These are phyloP conservation scores for Platysteira castanea DNA, from an alignment of 2,113 vertebrate genomes.

Conservation along the genomic window DNA sequence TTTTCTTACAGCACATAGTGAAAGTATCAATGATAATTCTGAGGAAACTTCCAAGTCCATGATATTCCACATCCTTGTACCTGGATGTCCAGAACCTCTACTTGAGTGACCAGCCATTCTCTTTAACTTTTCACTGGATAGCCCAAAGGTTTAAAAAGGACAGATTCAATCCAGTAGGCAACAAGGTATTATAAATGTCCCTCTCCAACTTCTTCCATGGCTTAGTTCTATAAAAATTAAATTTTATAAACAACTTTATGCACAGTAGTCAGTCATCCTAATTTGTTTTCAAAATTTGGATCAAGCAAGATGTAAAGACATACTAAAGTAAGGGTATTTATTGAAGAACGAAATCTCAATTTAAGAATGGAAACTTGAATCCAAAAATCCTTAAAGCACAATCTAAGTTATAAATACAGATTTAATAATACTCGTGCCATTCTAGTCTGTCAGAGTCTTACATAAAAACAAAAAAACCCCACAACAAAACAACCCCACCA, in stretches of 20 bases:
- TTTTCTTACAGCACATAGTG: slow-evolving; percentile 50
- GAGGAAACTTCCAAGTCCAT: slow-evolving; percentile 42
- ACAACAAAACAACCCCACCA: not conserved
- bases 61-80: slow-evolving; percentile 48
- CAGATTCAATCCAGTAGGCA: slow-evolving; percentile 42
- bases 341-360: not conserved
- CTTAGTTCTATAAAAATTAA: slow-evolving; percentile 62
- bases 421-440: not conserved
- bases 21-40: slow-evolving; percentile 64
- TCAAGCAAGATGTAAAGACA: not conserved
- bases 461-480: not conserved
- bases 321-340: not conserved
- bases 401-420: not conserved
- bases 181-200: slow-evolving; percentile 43
- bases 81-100: slow-evolving; percentile 50
- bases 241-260: slow-evolving; percentile 44
- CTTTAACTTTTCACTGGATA: slow-evolving; percentile 50
- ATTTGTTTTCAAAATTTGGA: not conserved
- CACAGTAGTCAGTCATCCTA: not conserved
- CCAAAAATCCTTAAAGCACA: not conserved
- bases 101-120: slow-evolving; percentile 47
- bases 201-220: slow-evolving; percentile 61
- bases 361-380: not conserved
- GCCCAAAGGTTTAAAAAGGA: slow-evolving; percentile 42
- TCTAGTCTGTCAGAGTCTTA: not conserved